Evolutionary conservation across 2,797 vertebrate species (phyloP).

Genomic region (Cheirogaleus major): DNA sequence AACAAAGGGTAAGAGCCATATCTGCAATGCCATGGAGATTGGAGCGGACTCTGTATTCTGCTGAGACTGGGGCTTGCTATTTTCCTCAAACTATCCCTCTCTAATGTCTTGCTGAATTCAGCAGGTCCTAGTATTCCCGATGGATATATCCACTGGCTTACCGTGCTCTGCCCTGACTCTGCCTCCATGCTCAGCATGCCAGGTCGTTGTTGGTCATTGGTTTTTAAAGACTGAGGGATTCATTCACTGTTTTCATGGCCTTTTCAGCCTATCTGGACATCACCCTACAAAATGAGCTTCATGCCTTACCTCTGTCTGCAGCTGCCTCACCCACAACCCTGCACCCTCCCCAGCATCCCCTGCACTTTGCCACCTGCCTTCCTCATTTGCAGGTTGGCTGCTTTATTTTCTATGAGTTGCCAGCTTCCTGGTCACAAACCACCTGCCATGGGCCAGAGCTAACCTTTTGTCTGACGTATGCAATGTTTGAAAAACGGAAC

Average conservation of each 20-base stretch:
- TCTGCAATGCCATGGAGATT: background rate
- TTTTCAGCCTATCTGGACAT: background rate
- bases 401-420: background rate
- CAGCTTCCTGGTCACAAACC: background rate
- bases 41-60: background rate
- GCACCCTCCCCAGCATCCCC: rapidly evolving
- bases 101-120: background rate
- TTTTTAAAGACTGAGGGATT: background rate
- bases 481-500: background rate
- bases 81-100: background rate
- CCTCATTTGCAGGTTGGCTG: background rate
- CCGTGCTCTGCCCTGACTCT: background rate
- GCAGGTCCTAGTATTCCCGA: background rate
- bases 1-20: background rate
- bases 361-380: background rate
- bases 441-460: background rate
- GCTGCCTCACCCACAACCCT: background rate
- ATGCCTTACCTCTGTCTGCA: background rate
- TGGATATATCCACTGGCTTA: background rate
- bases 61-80: background rate
- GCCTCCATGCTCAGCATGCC: background rate
- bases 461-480: background rate
- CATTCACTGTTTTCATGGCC: background rate
- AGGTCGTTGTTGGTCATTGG: background rate
- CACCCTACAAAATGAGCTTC: background rate